Evolutionary conservation across 2,888 invertebrate species (phyloP).

Genomic region (Drosophila maculinotata): DNA sequence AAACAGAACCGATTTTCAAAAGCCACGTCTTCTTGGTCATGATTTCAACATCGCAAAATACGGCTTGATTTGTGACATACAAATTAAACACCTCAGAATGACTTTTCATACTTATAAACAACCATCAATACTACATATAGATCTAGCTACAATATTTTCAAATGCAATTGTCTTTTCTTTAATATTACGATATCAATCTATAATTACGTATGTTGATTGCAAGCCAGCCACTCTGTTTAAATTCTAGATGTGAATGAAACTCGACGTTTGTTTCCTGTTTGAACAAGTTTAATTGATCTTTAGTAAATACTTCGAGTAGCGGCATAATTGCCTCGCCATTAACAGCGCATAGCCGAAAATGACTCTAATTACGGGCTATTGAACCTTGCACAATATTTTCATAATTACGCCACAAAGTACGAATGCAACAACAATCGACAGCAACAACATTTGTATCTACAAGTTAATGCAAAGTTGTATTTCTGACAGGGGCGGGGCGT

Average conservation of each 20-base stretch:
- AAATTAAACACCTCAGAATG: too few species aligned
- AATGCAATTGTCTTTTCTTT: neutral
- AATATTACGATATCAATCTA: neutral
- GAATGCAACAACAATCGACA: conserved; percentile 15
- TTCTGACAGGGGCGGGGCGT: conserved; percentile 3
- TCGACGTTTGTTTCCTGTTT: conserved; percentile 42
- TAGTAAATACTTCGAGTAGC: conserved; percentile 6
- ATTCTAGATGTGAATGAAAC: conserved; percentile 15
- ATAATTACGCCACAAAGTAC: conserved; percentile 67
- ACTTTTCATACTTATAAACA: too few species aligned
- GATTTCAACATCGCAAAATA: too few species aligned
- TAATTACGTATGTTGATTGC: neutral
- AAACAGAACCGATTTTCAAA: too few species aligned
- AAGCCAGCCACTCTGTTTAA: conserved; percentile 10
- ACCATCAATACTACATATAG: too few species aligned
- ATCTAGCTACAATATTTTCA: too few species aligned
- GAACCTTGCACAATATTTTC: conserved; percentile 79
- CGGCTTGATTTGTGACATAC: too few species aligned
- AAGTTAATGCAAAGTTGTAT: conserved; percentile 48
- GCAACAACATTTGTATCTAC: conserved; percentile 21
- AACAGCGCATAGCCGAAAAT: conserved; percentile 46
- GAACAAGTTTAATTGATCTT: conserved; percentile 5
- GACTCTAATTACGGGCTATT: conserved; percentile 66
- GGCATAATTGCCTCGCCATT: conserved; percentile 24
- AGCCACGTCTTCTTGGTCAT: too few species aligned